Base-by-base conservation (phyloP, 1,140 invertebrate species). In the Palaemon carinicauda region DNA sequence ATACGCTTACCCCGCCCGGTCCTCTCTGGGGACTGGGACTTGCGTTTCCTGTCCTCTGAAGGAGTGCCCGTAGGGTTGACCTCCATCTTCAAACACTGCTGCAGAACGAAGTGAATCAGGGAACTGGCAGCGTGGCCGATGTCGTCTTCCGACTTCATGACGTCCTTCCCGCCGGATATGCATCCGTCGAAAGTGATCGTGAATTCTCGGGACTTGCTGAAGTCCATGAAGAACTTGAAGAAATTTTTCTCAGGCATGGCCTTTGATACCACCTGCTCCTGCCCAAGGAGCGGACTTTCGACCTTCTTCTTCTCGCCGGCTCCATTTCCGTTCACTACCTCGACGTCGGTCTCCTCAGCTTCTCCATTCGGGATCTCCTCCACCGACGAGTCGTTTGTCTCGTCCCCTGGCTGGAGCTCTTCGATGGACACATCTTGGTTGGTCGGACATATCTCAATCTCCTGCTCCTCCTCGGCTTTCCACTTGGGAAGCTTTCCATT, bases 51-150 rank as follows among this genome's bases (percentile, higher is more conserved):
- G 27, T n/a, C 50, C 21, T 50, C 50, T 14, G 69, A n/a, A 19
- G 50, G n/a, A 10, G 29, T 31, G 17, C 80, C 75, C 17, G 73
- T 33, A 14, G 71, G 52, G 29, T 74, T 79, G 1, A 80, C 60
- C 17, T 80, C 83, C 29, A 86, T 79, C 52, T 86, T 86, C n/a
- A 86, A 73, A 52, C 83, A 86, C 51, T 86, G 75, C 51, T 86
- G 54, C 27, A 86, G 51, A 1, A 51, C 60, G 80, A 86, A 86
- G 15, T 86, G 56, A 1, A 86, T 52, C 50, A 86, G 24, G 27
- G 51, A 73, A 73, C 75, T 80, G 53, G 83, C 83, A 71, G 83
- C 77, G 14, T 86, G 75, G 17, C 83, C 83, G 29, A 77, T 79
- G n/a, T 86, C 83, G 80, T 71, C 31, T 31, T 60, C 54, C 19